Conservation (phyloP, 1,140 invertebrate genomes). For the Sesamia nonagrioides region DNA sequence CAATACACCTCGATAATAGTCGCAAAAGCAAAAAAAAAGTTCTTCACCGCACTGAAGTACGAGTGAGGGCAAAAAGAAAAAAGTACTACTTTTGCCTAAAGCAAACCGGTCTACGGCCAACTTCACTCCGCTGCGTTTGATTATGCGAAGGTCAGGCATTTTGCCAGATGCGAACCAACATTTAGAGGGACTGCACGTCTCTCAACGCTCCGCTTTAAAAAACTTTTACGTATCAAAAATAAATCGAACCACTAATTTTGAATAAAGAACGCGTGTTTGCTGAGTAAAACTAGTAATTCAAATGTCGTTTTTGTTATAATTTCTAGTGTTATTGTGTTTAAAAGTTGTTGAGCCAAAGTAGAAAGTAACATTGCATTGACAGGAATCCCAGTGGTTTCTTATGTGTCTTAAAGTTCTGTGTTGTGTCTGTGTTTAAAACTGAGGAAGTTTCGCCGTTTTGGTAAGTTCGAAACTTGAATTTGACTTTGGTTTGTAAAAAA, state of each 20-base stretch:
- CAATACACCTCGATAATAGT: constrained; percentile 23
- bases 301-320: constrained; percentile 14
- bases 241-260: constrained; percentile 50
- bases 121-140: constrained; percentile 73
- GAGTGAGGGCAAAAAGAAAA: constrained; percentile 61
- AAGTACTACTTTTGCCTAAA: constrained; percentile 74
- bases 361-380: constrained; percentile 64
- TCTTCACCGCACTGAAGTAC: constrained; percentile 39
- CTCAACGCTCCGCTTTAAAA: constrained; percentile 42
- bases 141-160: constrained; percentile 73
- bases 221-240: constrained; percentile 66
- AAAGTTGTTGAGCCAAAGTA: constrained; percentile 51
- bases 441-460: constrained; percentile 28
- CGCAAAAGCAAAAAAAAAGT: constrained; percentile 37
- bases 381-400: constrained; percentile 54
- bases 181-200: constrained; percentile 53
- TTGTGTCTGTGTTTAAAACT: constrained; percentile 21
- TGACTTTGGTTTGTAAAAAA: background rate
- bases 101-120: constrained; percentile 73
- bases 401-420: constrained; percentile 43
- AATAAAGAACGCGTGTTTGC: constrained; percentile 25
- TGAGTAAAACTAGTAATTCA: background rate
- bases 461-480: constrained; percentile 4
- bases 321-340: constrained; percentile 21
- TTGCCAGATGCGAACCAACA: constrained; percentile 51